Base-by-base conservation (phyloP, 2,888 invertebrate genomes). In the Lymantria monacha region DNA sequence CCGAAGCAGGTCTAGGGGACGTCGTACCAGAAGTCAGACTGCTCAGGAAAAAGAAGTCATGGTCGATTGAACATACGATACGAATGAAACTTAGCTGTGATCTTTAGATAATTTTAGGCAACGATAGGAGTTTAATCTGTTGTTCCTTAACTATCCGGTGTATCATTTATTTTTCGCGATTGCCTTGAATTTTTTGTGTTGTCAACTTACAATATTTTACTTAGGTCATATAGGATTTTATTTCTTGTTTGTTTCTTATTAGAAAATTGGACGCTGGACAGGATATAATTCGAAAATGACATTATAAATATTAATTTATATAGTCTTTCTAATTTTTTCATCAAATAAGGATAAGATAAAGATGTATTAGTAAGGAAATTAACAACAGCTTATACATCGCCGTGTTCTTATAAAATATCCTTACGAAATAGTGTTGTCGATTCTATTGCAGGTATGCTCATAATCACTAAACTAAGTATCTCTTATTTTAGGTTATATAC, bases 1-100 rank as follows among this genome's bases (percentile, higher is more conserved):
- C 9, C 76, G 91, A 1, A 91, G 91, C 67, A 82, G 74, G 50
- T 90, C 91, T 15, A 70, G 86, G 47, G 88, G 89, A 0, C 84
- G 91, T 11, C 81, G 82, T 49, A 91, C 91, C 0, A 78, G 91
- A 54, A 91, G 89, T 59, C 88, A 89, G 60, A 69, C 87, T 5
- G 83, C 83, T 37, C 53, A 72, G 36, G 80, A 81, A 13, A 81
- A 76, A 51, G 77, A 77, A 71, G 60, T 88, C 44, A 51, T 69
- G 53, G 83, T 86, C 62, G 85, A 89, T 46, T 89, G 72, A 83
- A 57, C 47, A 54, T 53, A 57, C 30, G 57, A 53, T 55, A 53
- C 57, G 61, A 70, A 72, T 63, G 63, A 67, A 76, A 73, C 70
- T 73, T 61, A 78, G 78, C 85, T 88, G 84, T 87, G 87, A 85